These are phyloP conservation scores for Arizona elegans DNA, from an alignment of 2,113 vertebrate genomes.

Conservation along the genomic window DNA sequence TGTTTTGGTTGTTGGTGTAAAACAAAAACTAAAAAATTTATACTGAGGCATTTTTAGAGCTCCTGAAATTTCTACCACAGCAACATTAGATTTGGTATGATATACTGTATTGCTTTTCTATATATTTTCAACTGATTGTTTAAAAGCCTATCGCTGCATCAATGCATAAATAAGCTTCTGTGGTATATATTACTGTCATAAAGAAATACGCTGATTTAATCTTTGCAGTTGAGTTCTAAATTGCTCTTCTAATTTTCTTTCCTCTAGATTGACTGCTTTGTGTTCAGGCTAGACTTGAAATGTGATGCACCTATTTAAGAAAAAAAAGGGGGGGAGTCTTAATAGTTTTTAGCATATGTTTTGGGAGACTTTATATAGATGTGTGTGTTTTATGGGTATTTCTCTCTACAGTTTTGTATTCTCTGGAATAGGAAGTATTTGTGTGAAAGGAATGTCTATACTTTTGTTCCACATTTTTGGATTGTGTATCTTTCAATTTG, in stretches of 20 bases:
- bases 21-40: neutral
- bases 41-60: neutral
- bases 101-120: neutral
- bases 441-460: conserved; percentile 7
- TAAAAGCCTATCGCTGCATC: conserved; percentile 1
- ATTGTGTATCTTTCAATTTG: neutral
- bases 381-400: neutral
- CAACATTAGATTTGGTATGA: neutral
- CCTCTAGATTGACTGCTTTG: conserved; percentile 34
- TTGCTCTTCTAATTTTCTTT: conserved; percentile 36
- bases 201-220: neutral
- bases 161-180: neutral
- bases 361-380: neutral
- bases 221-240: conserved; percentile 29
- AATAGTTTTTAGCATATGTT: neutral
- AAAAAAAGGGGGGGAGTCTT: neutral
- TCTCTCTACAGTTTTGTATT: neutral
- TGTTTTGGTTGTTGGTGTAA: neutral
- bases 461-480: neutral
- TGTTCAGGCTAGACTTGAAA: neutral
- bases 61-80: conserved; percentile 8
- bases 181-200: conserved; percentile 8
- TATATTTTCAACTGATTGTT: conserved; percentile 26
- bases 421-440: neutral
- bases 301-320: neutral